These are phyloP conservation scores for Pangasius mekongensis DNA, from an alignment of 2,797 vertebrate species.

Conservation along the genomic window DNA sequence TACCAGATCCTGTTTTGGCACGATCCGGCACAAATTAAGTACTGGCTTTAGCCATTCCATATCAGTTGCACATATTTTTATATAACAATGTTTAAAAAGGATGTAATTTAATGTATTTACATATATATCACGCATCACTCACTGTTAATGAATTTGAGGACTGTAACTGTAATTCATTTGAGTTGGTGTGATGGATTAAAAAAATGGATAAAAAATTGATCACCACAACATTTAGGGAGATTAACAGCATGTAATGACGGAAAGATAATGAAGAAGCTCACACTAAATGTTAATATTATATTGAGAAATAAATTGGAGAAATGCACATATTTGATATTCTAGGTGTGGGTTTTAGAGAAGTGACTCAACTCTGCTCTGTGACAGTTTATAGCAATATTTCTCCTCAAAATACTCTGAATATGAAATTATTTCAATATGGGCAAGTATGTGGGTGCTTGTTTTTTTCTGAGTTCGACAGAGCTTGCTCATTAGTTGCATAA, in stretches of 20 bases:
- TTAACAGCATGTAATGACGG: not conserved
- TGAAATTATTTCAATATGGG: not conserved
- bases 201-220: too few species aligned
- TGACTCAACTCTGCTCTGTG: not conserved
- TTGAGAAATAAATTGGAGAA: not conserved
- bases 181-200: not conserved
- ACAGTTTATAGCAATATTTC: not conserved
- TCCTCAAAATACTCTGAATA: not conserved
- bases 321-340: not conserved
- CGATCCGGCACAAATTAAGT: not conserved
- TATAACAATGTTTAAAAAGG: not conserved
- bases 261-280: not conserved
- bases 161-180: not conserved
- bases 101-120: not conserved
- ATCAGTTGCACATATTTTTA: not conserved
- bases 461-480: not conserved
- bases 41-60: not conserved
- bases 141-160: not conserved
- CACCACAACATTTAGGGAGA: not conserved
- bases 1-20: not conserved
- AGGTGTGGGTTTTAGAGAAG: not conserved
- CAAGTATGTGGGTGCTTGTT: not conserved
- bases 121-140: not conserved
- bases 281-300: not conserved
- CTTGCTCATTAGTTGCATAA: constrained; percentile 15